These are phyloP conservation scores for Bombus soroeensis DNA, from an alignment of 1,140 invertebrate genomes.

Conservation along the genomic window DNA sequence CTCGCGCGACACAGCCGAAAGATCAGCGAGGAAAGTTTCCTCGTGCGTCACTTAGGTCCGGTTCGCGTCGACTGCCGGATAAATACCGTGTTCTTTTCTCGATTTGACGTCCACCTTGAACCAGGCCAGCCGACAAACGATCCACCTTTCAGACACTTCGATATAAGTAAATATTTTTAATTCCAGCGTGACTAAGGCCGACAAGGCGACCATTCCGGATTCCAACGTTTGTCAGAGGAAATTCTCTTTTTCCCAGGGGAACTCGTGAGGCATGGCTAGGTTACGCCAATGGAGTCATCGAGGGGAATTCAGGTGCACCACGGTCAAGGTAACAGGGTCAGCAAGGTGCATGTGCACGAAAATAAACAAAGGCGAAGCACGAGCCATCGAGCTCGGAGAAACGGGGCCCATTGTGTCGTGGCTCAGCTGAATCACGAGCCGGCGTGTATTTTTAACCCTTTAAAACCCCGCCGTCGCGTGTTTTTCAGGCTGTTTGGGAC, in stretches of 20 bases:
- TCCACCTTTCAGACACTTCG: constrained; percentile 11
- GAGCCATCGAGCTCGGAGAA: neutral
- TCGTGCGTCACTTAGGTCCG: constrained; percentile 51
- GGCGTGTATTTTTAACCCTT: constrained; percentile 46
- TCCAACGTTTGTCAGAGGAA: constrained; percentile 8
- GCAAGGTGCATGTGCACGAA: constrained; percentile 45
- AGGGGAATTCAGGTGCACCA: constrained; percentile 56
- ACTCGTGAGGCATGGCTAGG: neutral
- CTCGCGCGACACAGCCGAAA: neutral
- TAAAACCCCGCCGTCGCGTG: constrained; percentile 19
- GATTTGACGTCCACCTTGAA: constrained; percentile 63
- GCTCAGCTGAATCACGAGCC: constrained; percentile 45
- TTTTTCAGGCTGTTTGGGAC: constrained; percentile 27
- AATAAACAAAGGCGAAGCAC: constrained; percentile 54
- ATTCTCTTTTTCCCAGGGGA: neutral
- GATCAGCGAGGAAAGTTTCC: constrained; percentile 3
- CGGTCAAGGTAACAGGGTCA: constrained; percentile 66
- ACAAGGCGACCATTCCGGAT: constrained; percentile 10
- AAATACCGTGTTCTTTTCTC: neutral
- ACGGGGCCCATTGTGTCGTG: constrained; percentile 40
- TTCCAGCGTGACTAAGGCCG: constrained; percentile 44
- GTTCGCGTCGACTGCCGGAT: constrained; percentile 33
- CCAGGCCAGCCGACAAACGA: neutral
- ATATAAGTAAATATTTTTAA: constrained; percentile 28
- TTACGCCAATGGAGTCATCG: constrained; percentile 54